Base-by-base conservation (phyloP, 2,888 invertebrate species). In the Eremobia ochroleuca region DNA sequence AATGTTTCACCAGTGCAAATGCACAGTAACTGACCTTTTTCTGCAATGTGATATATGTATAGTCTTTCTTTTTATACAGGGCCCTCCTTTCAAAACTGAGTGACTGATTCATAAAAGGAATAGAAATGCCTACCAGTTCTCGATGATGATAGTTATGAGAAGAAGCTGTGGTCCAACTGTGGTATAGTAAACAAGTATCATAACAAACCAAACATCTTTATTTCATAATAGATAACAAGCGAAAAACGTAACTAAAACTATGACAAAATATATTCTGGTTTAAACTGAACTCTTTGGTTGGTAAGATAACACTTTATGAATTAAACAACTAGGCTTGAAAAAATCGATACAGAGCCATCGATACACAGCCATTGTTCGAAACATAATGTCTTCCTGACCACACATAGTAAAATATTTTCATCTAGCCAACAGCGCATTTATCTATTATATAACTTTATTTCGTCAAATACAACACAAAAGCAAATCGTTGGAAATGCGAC, bases 391-490 rank as follows among this genome's bases (percentile, higher is more conserved):
- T 64, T 70, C 18, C 49, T 9, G 11, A 37, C 15, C 28, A 61
- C 64, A 65, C n/a, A 37, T 25, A 11, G 15, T 43, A 13, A 8
- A 13, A 37, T 59, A 34, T 43, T 70, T 52, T 65, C 18, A 71
- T 55, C 49, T 28, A 66, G 64, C 34, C 73, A 70, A 75, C 40
- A 66, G n/a, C 46, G 34, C 69, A 71, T 67, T 66, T 69, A 77
- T 28, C 64, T 66, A 86, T 89, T 88, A 88, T 82, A 86, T 88
- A 89, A 89, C 86, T 78, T 58, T 79, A 82, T 83, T 83, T 79
- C 46, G 67, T 75, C 55, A 70, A 81, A 81, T 74, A 80, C 65
- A 83, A 72, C 73, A 86, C 70, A 77, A 85, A 74, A 89, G 85
- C 80, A 82, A 72, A 82, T 70, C 61, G 69, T 76, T 69, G 78